Percentiles rank a stretch among this genome's conserved stretches.
These are phyloP conservation scores for Lampris incognitus DNA, from an alignment of 2,113 vertebrate species.

Conservation along the genomic window DNA sequence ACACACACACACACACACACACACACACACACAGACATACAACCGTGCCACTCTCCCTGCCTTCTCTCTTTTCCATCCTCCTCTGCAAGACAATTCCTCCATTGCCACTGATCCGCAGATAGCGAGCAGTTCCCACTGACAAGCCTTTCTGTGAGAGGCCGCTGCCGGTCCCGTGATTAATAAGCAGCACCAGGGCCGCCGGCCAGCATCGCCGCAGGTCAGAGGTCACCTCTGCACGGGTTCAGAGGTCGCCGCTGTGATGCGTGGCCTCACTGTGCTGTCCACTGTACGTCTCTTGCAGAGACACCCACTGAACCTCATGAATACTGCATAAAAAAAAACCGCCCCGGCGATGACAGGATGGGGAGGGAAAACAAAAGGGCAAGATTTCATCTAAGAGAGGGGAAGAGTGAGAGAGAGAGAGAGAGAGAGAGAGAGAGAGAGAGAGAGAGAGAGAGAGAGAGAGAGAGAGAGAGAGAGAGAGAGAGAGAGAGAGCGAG, in stretches of 20 bases:
- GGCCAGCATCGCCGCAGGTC: constrained; percentile 36
- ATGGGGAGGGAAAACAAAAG: constrained; percentile 74
- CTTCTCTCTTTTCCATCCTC: constrained; percentile 6
- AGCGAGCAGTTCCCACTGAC: constrained; percentile 6
- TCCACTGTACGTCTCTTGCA: constrained; percentile 61
- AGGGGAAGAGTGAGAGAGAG: constrained; percentile 13
- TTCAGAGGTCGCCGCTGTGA: constrained; percentile 40
- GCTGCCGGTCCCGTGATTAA: constrained; percentile 57
- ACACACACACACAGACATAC: background rate
- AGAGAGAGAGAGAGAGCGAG: too few species aligned
- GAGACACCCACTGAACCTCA: constrained; percentile 57
- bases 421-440: constrained; percentile 1
- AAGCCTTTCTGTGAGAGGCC: constrained; percentile 20
- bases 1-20: constrained; percentile 8
- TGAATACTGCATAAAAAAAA: constrained; percentile 69
- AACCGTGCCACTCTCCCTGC: background rate
- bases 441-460: constrained; percentile 6
- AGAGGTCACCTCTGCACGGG: constrained; percentile 46
- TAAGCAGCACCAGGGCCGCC: constrained; percentile 24
- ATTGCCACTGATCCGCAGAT: constrained; percentile 31
- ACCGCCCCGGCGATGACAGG: constrained; percentile 57
- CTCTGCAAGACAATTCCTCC: constrained; percentile 8
- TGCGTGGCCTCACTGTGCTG: constrained; percentile 50
- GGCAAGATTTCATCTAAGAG: constrained; percentile 73
- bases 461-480: constrained; percentile 35